phyloP scores from a whole-genome alignment of 2,888 invertebrate species.

The Parapristionchus giblindavisi region DNA sequence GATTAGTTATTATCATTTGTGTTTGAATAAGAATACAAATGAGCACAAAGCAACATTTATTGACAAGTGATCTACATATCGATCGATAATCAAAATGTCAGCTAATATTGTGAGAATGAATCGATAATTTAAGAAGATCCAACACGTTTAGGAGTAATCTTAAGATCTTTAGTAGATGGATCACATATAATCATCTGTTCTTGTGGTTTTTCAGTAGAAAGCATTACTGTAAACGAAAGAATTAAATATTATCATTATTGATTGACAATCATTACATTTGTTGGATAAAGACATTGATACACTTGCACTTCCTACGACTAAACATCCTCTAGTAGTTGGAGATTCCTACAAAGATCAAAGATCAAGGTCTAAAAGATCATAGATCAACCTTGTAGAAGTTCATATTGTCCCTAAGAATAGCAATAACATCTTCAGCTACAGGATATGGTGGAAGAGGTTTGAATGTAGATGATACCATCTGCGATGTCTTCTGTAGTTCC shows the following conservation, averaged over 20 bases:
- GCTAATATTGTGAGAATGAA: neutral
- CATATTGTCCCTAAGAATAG: slow-evolving; percentile 21
- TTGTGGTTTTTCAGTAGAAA: slow-evolving; percentile 15
- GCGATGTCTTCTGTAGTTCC: no score
- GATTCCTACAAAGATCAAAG: slow-evolving; percentile 31
- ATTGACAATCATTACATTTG: slow-evolving; percentile 12
- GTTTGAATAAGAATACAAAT: no score
- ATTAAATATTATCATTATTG: neutral
- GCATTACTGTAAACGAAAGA: no score
- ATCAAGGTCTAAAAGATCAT: no score
- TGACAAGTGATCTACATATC: neutral
- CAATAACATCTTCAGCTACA: slow-evolving; percentile 20
- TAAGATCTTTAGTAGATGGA: slow-evolving; percentile 32
- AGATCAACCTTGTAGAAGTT: slow-evolving; percentile 35
- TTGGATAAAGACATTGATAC: neutral
- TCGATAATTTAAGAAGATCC: slow-evolving; percentile 16
- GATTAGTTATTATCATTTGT: no score
- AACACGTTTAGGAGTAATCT: slow-evolving; percentile 24
- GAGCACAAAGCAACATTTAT: no score
- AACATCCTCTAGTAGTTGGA: slow-evolving; percentile 12
- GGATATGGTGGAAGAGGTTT: slow-evolving; percentile 32
- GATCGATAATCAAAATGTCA: slow-evolving; percentile 34
- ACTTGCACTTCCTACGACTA: neutral
- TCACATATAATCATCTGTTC: slow-evolving; percentile 18
- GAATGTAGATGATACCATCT: slow-evolving; percentile 15